Base-by-base conservation (phyloP, 2,888 invertebrate species). In the Ornithoptera priamus region DNA sequence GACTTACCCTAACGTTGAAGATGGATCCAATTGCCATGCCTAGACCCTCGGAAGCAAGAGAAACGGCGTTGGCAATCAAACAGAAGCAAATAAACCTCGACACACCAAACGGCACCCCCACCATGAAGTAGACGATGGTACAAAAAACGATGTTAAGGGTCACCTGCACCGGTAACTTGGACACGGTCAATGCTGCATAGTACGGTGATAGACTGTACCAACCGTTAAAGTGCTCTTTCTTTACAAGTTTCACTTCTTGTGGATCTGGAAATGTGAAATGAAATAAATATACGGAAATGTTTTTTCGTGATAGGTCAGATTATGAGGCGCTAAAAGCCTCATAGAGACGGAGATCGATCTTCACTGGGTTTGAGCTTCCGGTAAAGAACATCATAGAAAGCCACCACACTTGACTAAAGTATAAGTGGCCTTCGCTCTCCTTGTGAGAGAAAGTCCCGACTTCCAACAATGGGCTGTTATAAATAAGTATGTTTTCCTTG, bases 21-120 rank as follows among this genome's bases (percentile, higher is more conserved):
- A 94, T 86, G 4, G 95, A 94, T 66, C 97, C 97, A 76, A 97
- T 96, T 0, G 96, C 94, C 72, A 97, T 81, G 0, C 97, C 97
- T 82, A 97, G 93, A 50, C 96, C 96, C 82, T 97, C 97, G 22
- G 96, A 95, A 0, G 95, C 95, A 58, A 97, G 87, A 0, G 96
- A 95, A 12, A 96, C 95, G 68, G 95, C 89, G 65, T 95, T 94
- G 0, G 95, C 95, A 39, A 96, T 93, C 0, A 95, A 79, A 50
- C 95, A 93, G 83, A 96, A 97, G 68, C 95, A 90, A 12, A 93
- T 81, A 80, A 96, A 97, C 46, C 97, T 93, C 75, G 91, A 80
- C 61, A 93, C 80, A 73, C 94, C 93, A 56, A 93, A 93, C 0
- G 97, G 97, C 75, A 97, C 93, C 0, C 96, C 96, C 0, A 95